Conservation (phyloP, 2,113 vertebrate genomes). For the Albula glossodonta region DNA sequence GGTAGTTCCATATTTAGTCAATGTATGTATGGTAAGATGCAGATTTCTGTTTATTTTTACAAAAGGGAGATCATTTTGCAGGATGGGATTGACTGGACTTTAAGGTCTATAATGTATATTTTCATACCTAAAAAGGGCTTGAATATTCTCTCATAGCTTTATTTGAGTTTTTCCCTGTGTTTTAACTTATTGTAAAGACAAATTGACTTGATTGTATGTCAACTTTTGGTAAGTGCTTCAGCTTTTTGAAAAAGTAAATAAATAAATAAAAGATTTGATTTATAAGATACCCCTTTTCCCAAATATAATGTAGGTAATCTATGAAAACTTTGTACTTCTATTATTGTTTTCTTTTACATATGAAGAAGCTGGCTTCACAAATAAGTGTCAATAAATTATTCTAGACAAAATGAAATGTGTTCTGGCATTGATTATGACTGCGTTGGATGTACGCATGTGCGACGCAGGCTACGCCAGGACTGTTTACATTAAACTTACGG, state of each 20-base stretch:
- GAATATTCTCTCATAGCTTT: slow-evolving; percentile 9
- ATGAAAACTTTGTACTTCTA: slow-evolving; percentile 4
- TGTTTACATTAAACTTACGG: neutral
- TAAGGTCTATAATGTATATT: neutral
- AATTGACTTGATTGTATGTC: slow-evolving; percentile 1
- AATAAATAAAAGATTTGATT: too few species aligned
- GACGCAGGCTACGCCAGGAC: too few species aligned
- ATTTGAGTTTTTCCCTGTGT: neutral
- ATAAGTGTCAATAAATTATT: slow-evolving; percentile 53
- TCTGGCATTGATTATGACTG: neutral
- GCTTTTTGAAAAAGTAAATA: neutral
- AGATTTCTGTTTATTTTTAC: slow-evolving; percentile 32
- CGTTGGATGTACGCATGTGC: neutral
- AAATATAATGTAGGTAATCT: slow-evolving; percentile 5
- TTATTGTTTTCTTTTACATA: slow-evolving; percentile 43
- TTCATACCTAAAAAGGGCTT: slow-evolving; percentile 2
- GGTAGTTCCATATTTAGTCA: neutral
- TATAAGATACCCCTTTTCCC: neutral
- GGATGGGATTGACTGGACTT: neutral
- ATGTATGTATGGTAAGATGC: neutral
- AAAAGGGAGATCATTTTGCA: slow-evolving; percentile 25
- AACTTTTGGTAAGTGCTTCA: neutral
- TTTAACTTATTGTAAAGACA: slow-evolving; percentile 14
- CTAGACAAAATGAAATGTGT: slow-evolving; percentile 27
- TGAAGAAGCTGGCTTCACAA: slow-evolving; percentile 64